Base-by-base conservation (phyloP, 2,113 vertebrate genomes). In the Typhlomys cinereus region DNA sequence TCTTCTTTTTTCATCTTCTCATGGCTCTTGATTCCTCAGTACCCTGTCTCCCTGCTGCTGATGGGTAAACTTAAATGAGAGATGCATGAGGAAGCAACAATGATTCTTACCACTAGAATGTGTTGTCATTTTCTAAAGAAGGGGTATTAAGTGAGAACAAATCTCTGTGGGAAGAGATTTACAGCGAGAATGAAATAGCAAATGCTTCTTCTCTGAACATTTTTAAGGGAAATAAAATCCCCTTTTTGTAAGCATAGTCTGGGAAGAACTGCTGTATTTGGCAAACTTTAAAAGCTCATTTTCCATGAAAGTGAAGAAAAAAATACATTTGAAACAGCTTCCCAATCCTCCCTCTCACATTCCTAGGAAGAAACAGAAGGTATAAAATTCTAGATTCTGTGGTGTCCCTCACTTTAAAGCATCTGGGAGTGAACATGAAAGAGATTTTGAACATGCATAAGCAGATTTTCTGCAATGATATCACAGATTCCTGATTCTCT, bases 321-420 rank as follows among this genome's bases (percentile, higher is more conserved):
- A 93, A 93, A 90, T 93, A 82, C 20, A 94, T 85, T 92, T 95
- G 94, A 93, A 96, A 83, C 54, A 85, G 46, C 46, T 92, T 92
- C 23, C 57, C 46, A 66, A n/a, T 90, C 27, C 20, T 83, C 25
- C 80, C 17, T 12, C n/a, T 79, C 27, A 64, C 73, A 76, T 4
- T 86, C 20, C 66, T 21, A 93, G 79, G 80, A n/a, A 93, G 79
- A 90, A 82, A 0, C 25, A 71, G 57, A 89, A 0, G 10, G n/a
- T 46, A 89, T 76, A 92, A 79, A 85, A 83, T 62, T 80, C 69
- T 94, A 89, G 61, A 88, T 79, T 89, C 76, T 84, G 84, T 17
- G 81, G 25, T 74, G 64, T 69, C 27, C 41, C 71, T 89, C 34
- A 75, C 29, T 84, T 92, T 39, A 84, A 75, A 94, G 50, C 85